These are phyloP conservation scores for Pteruthius melanotis DNA, from an alignment of 2,113 vertebrate species.

Conservation along the genomic window DNA sequence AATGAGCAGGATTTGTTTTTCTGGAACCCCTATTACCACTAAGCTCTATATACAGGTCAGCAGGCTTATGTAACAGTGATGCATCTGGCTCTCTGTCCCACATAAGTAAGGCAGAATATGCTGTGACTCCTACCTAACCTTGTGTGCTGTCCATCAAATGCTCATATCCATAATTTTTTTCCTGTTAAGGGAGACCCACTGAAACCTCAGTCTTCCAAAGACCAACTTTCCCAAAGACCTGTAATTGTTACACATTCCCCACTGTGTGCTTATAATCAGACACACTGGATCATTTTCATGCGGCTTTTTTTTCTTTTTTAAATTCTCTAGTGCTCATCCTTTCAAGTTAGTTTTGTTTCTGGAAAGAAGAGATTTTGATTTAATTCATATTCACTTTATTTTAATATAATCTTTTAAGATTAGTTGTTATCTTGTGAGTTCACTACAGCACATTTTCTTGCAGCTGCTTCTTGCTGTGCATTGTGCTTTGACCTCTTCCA, in stretches of 20 bases:
- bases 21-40: not conserved
- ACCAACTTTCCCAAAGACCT: not conserved
- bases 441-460: not conserved
- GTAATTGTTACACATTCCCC: not conserved
- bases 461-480: not conserved
- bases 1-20: not conserved
- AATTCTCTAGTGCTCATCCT: not conserved
- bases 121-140: slow-evolving; percentile 39
- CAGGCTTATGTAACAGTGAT: slow-evolving; percentile 49
- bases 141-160: not conserved
- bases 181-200: not conserved
- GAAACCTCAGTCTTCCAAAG: not conserved
- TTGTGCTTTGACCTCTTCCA: not conserved
- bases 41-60: slow-evolving; percentile 45
- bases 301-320: not conserved
- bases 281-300: not conserved
- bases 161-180: not conserved
- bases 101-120: not conserved
- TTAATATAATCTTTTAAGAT: not conserved
- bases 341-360: not conserved
- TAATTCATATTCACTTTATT: not conserved
- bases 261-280: not conserved
- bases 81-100: slow-evolving; percentile 42
- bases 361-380: not conserved
- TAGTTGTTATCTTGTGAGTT: not conserved